Conservation (phyloP, 2,888 invertebrate species). For the Exephanes ischioxanthus region DNA sequence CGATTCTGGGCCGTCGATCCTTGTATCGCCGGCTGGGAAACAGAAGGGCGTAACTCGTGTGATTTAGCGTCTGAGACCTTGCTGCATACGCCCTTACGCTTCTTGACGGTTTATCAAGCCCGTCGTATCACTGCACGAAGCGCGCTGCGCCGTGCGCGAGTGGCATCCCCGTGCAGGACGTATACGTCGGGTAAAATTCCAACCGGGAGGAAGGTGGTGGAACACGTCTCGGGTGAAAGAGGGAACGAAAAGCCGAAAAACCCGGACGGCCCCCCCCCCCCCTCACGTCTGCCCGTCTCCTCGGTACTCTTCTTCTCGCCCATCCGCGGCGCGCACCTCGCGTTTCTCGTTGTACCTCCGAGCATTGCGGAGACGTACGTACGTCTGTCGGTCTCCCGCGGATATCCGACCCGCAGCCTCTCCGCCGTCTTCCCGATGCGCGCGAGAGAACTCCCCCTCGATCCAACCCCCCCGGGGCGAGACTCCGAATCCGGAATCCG, state of each 20-base stretch:
- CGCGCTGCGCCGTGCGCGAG: slow-evolving; percentile 7
- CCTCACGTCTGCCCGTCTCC: neutral
- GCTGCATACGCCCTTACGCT: neutral
- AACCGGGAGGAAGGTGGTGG: slow-evolving; percentile 33
- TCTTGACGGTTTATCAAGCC: neutral
- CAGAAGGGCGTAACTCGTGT: too few species aligned
- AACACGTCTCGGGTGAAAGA: slow-evolving; percentile 51
- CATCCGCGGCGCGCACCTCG: neutral
- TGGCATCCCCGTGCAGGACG: slow-evolving; percentile 41
- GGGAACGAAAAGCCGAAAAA: slow-evolving; percentile 45
- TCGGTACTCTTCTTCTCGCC: slow-evolving; percentile 18
- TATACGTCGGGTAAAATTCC: slow-evolving; percentile 62
- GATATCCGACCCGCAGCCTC: slow-evolving; percentile 27
- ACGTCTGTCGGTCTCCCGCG: slow-evolving; percentile 35
- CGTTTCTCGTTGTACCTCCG: neutral
- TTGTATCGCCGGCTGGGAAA: too few species aligned
- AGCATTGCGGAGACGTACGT: slow-evolving; percentile 31
- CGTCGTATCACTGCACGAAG: slow-evolving; percentile 18
- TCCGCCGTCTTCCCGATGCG: slow-evolving; percentile 18
- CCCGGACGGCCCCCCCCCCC: slow-evolving; percentile 25
- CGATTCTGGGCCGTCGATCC: too few species aligned
- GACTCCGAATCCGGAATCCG: slow-evolving; percentile 22
- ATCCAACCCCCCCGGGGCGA: neutral
- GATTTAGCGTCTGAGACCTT: too few species aligned
- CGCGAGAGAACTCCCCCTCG: slow-evolving; percentile 2